Conservation (phyloP, 1,140 invertebrate species). For the Augochlora pura region DNA sequence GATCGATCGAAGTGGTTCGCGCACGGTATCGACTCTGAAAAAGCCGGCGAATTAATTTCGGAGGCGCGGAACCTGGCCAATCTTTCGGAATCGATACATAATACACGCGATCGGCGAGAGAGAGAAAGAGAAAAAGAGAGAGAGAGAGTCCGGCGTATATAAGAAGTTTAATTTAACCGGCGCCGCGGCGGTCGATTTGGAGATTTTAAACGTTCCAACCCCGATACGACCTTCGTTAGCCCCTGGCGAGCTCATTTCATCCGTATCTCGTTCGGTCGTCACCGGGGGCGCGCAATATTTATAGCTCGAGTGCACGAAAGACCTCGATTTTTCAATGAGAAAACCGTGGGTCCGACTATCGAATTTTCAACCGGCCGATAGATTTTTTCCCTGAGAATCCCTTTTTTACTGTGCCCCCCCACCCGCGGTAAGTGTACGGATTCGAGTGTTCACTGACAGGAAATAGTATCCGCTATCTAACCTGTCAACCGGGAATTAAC, state of each 20-base stretch:
- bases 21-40: too few species aligned
- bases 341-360: background rate
- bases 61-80: background rate
- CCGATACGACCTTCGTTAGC: background rate
- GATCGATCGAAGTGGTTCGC: too few species aligned
- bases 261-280: background rate
- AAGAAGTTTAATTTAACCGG: background rate
- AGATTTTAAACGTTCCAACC: background rate
- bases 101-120: background rate
- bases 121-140: too few species aligned
- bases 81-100: background rate
- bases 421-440: too few species aligned
- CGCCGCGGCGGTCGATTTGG: background rate
- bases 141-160: too few species aligned
- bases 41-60: too few species aligned
- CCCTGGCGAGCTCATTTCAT: background rate
- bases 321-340: conserved; percentile 4
- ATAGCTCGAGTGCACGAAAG: background rate
- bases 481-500: too few species aligned
- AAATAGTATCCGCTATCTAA: too few species aligned
- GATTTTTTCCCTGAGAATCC: background rate
- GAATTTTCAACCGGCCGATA: background rate
- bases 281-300: background rate
- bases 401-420: too few species aligned
- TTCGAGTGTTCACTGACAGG: too few species aligned